These are phyloP conservation scores for Cydia pomonella DNA, from an alignment of 1,140 invertebrate species.

Conservation along the genomic window DNA sequence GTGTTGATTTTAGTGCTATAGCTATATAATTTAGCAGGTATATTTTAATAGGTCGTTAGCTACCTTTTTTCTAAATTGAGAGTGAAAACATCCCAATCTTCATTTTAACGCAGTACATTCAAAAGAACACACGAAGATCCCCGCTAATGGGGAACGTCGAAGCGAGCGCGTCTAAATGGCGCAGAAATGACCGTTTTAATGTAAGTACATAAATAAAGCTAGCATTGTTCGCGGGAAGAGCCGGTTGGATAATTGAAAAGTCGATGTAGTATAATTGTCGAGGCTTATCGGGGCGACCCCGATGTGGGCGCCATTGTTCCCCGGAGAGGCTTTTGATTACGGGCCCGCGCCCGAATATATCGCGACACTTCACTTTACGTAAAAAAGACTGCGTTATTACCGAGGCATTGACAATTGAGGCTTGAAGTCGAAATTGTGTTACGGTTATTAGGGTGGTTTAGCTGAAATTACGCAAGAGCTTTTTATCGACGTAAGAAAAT, in stretches of 20 bases:
- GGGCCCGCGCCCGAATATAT: slow-evolving; percentile 70
- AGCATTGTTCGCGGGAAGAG: slow-evolving; percentile 73
- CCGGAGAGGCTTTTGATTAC: slow-evolving; percentile 77
- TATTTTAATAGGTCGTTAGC: slow-evolving; percentile 28
- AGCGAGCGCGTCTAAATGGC: slow-evolving; percentile 58
- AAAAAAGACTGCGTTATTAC: slow-evolving; percentile 17
- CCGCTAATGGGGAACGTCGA: slow-evolving; percentile 37
- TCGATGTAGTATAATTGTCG: slow-evolving; percentile 80
- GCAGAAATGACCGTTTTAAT: slow-evolving; percentile 75
- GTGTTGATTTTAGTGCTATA: neutral
- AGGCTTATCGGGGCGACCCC: slow-evolving; percentile 73
- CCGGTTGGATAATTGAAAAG: slow-evolving; percentile 78
- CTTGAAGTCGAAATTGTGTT: slow-evolving; percentile 41
- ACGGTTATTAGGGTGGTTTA: too few species aligned
- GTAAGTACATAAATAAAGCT: slow-evolving; percentile 72
- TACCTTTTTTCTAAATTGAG: slow-evolving; percentile 7
- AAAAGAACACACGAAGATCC: slow-evolving; percentile 22
- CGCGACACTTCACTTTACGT: slow-evolving; percentile 71
- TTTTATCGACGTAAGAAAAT: slow-evolving; percentile 41
- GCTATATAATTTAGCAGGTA: slow-evolving; percentile 16
- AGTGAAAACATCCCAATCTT: slow-evolving; percentile 9
- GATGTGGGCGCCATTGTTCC: slow-evolving; percentile 79
- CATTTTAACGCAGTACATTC: slow-evolving; percentile 8
- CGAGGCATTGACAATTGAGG: slow-evolving; percentile 45
- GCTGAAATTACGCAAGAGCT: too few species aligned